phyloP scores from a whole-genome alignment of 2,797 vertebrate species.

The Nyctalus aviator region DNA sequence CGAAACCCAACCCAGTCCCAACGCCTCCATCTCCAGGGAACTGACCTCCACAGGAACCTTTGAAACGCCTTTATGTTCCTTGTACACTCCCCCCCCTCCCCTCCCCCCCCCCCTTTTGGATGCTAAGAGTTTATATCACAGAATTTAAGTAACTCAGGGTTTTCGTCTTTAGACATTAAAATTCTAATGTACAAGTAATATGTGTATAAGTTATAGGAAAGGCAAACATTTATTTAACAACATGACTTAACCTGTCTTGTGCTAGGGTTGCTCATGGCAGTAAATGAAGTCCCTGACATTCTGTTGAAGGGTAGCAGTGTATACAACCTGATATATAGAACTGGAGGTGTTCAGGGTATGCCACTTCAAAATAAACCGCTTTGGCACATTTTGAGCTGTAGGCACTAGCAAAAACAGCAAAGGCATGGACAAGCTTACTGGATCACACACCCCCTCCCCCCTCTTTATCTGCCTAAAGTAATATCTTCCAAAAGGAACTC shows the following conservation, averaged over 20 bases:
- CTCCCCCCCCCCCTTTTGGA: not conserved
- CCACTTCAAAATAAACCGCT: not conserved
- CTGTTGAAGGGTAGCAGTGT: not conserved
- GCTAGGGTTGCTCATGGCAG: not conserved
- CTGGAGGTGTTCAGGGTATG: not conserved
- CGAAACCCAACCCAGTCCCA: too few species aligned
- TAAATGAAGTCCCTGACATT: not conserved
- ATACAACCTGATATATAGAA: not conserved
- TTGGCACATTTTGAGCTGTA: not conserved
- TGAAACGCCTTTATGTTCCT: not conserved
- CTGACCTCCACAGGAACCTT: not conserved
- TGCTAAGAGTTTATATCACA: not conserved
- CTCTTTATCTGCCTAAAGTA: not conserved
- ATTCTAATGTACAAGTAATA: not conserved
- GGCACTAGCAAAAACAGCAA: not conserved
- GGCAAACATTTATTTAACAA: not conserved
- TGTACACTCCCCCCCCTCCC: not conserved
- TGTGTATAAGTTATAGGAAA: not conserved
- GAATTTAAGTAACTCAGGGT: not conserved
- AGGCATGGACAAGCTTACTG: not conserved
- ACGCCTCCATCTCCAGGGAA: not conserved
- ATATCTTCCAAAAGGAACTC: not conserved
- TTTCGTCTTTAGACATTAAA: conserved; percentile 21
- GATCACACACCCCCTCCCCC: too few species aligned
- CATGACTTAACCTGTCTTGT: not conserved